Conservation (phyloP, 2,113 vertebrate genomes). For the Ictidomys tridecemlineatus region DNA sequence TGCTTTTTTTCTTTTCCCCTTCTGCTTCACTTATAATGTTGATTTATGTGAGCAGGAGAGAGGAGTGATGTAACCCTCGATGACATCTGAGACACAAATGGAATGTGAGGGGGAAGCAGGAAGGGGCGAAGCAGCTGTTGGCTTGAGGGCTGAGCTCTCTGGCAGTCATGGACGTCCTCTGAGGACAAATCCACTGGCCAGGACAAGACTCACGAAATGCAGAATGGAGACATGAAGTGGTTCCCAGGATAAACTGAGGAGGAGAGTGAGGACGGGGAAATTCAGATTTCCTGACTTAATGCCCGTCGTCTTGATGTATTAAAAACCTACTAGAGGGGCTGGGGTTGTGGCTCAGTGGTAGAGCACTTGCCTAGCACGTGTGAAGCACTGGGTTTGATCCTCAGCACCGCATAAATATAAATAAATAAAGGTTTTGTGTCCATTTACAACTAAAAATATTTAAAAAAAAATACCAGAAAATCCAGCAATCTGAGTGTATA, state of each 20-base stretch:
- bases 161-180: fast-evolving
- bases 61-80: background rate
- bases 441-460: no score
- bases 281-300: background rate
- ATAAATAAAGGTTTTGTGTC: no score
- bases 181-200: background rate
- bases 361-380: no score
- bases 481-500: background rate
- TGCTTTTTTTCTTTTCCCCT: no score
- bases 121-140: background rate
- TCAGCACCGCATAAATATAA: no score
- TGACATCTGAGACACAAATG: background rate
- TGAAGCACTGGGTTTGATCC: no score
- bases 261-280: background rate
- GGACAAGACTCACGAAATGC: background rate
- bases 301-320: background rate
- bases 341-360: no score
- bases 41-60: background rate
- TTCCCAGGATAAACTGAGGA: background rate
- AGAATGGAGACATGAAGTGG: fast-evolving
- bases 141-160: background rate
- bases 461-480: no score
- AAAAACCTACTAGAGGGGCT: background rate
- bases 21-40: background rate
- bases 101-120: background rate